phyloP scores from a whole-genome alignment of 2,888 invertebrate genomes.

The Teleiodes luculella region DNA sequence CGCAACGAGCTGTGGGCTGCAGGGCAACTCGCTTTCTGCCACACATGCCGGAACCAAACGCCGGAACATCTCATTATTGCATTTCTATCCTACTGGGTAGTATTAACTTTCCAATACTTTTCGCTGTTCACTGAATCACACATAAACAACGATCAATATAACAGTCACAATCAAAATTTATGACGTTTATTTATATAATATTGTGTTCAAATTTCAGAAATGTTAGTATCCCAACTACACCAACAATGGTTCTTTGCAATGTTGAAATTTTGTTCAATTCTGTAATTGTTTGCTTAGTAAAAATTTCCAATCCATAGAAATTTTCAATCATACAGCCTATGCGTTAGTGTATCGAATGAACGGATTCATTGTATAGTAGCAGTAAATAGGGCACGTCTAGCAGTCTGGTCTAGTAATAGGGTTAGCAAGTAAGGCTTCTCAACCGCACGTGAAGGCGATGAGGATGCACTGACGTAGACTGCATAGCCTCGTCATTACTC shows the following conservation, averaged over 20 bases:
- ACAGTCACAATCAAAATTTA: background rate
- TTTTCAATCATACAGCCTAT: too few relatives aligned
- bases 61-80: slow-evolving; percentile 65
- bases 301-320: too few relatives aligned
- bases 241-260: too few relatives aligned
- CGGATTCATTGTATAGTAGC: slow-evolving; percentile 32
- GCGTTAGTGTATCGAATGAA: slow-evolving; percentile 6
- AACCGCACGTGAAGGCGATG: slow-evolving; percentile 43
- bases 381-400: slow-evolving; percentile 41
- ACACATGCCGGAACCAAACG: slow-evolving; percentile 36
- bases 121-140: too few relatives aligned
- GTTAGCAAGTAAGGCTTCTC: slow-evolving; percentile 65
- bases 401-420: slow-evolving; percentile 56
- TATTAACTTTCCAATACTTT: slow-evolving; percentile 46
- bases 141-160: slow-evolving; percentile 28
- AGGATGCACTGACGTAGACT: slow-evolving; percentile 39
- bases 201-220: too few relatives aligned
- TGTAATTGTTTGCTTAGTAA: too few relatives aligned
- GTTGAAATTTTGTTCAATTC: too few relatives aligned
- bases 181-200: too few relatives aligned
- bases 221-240: too few relatives aligned
- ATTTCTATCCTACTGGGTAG: slow-evolving; percentile 40
- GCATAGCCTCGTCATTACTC: slow-evolving; percentile 30
- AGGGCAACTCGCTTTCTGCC: slow-evolving; percentile 58
- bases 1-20: slow-evolving; percentile 37